phyloP scores from a whole-genome alignment of 2,797 vertebrate genomes.

The Spatula versicolor region DNA sequence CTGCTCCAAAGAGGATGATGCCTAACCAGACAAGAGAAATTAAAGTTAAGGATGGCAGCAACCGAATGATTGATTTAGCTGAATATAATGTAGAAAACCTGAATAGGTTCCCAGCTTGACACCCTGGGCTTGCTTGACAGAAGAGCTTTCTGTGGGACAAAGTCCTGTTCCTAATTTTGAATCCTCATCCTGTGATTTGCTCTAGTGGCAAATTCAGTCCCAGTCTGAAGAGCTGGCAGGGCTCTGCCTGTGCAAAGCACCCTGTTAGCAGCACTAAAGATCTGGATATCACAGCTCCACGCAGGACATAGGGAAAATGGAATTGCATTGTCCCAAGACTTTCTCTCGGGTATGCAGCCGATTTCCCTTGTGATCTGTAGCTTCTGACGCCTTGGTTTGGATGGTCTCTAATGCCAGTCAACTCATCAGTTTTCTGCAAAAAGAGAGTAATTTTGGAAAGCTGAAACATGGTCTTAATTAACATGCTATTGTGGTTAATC shows the following conservation, averaged over 20 bases:
- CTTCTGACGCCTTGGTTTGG: neutral
- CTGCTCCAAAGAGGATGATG: neutral
- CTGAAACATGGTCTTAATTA: slow-evolving; percentile 72
- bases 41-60: neutral
- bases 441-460: slow-evolving; percentile 58
- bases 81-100: neutral
- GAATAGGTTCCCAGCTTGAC: neutral
- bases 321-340: neutral
- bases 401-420: slow-evolving; percentile 20
- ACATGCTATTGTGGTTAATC: slow-evolving; percentile 70
- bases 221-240: slow-evolving; percentile 1
- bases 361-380: slow-evolving; percentile 19
- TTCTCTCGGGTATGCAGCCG: neutral
- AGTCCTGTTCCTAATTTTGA: neutral
- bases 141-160: neutral
- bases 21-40: neutral
- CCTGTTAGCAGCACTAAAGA: neutral
- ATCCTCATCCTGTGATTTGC: neutral
- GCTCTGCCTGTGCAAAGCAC: neutral
- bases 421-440: slow-evolving; percentile 47
- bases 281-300: neutral
- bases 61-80: neutral
- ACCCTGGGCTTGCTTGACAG: neutral
- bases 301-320: neutral
- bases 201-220: neutral